These are phyloP conservation scores for Drosophila ohnishii DNA, from an alignment of 1,140 invertebrate species.

Conservation along the genomic window DNA sequence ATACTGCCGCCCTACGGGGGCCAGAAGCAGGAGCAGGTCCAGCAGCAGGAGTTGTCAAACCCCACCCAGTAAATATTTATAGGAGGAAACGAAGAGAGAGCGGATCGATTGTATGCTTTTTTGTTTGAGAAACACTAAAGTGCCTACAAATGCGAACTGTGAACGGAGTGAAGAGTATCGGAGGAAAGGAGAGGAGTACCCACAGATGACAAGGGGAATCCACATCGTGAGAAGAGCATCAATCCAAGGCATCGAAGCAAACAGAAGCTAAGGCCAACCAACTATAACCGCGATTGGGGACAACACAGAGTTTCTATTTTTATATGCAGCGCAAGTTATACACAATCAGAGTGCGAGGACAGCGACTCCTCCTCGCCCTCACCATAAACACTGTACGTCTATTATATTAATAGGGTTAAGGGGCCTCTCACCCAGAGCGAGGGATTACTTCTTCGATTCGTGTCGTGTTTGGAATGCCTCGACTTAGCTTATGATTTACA, in stretches of 20 bases:
- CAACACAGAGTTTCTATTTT: slow-evolving; percentile 71
- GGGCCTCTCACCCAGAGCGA: slow-evolving; percentile 6
- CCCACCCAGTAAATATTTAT: slow-evolving; percentile 58
- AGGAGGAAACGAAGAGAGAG: not conserved
- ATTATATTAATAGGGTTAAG: slow-evolving; percentile 77
- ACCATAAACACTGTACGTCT: slow-evolving; percentile 69
- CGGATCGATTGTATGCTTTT: slow-evolving; percentile 53
- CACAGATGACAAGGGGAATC: slow-evolving; percentile 14
- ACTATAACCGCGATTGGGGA: slow-evolving; percentile 33
- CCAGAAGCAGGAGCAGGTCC: not conserved
- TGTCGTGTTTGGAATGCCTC: slow-evolving; percentile 31
- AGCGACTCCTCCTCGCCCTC: slow-evolving; percentile 29
- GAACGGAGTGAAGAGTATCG: slow-evolving; percentile 10
- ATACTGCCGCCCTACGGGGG: slow-evolving; percentile 23
- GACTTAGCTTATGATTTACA: slow-evolving; percentile 44
- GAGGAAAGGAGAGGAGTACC: not conserved
- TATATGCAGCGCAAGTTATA: slow-evolving; percentile 63
- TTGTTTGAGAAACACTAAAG: slow-evolving; percentile 73
- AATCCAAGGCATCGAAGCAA: slow-evolving; percentile 65
- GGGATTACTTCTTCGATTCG: slow-evolving; percentile 7
- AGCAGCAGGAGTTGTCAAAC: slow-evolving; percentile 7
- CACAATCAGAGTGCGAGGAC: slow-evolving; percentile 34
- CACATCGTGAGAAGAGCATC: slow-evolving; percentile 22
- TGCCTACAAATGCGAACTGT: slow-evolving; percentile 66
- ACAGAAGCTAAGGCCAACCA: slow-evolving; percentile 59